Base-by-base conservation (phyloP, 2,113 vertebrate genomes). In the Vulpes vulpes region DNA sequence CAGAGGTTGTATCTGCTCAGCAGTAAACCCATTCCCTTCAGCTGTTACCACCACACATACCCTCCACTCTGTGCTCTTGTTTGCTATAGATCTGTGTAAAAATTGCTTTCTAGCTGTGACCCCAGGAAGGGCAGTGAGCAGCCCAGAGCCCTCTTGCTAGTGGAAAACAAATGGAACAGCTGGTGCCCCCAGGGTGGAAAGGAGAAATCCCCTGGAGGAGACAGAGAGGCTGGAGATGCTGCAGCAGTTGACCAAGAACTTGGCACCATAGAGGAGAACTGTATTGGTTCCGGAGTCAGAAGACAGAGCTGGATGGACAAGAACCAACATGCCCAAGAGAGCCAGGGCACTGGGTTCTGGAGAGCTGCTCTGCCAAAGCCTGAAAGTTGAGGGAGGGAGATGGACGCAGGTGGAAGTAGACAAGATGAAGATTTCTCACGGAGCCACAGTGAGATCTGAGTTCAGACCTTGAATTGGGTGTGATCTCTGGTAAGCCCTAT, bases 31-130 rank as follows among this genome's bases (percentile, higher is more conserved):
- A 20, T 23, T 27, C 35, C 38, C 71, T 15, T 32, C 71, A 11
- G 20, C 35, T 23, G 15, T 43, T 35, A 2, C n/a, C 30, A 11
- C 27, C 23, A 17, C 12, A 0, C 0, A 5, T 11, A 4, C 8
- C 23, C 5, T 15, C 3, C 38, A 14, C 9, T 19, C 17, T 19
- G 0, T 5, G 8, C 53, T 14, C 25, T 1, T 2, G 8, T 20
- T 8, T 55, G 43, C 57, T 23, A 51, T 14, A 10, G 7, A 5
- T 51, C 64, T 78, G 43, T 57, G 53, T 17, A 32, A 11, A 60
- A 60, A 5, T 5, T 11, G 2, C 32, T 35, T 69, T 74, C 76
- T 84, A 25, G 43, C n/a, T 2, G 0, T 0, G 32, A 51, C 23
- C 67, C 60, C 43, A 12, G 53, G 35, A 79, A 60, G 43, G 55